Percentiles rank a stretch among this genome's conserved stretches.
Conservation (phyloP, 2,797 vertebrate genomes). For the Chrosomus eos region DNA sequence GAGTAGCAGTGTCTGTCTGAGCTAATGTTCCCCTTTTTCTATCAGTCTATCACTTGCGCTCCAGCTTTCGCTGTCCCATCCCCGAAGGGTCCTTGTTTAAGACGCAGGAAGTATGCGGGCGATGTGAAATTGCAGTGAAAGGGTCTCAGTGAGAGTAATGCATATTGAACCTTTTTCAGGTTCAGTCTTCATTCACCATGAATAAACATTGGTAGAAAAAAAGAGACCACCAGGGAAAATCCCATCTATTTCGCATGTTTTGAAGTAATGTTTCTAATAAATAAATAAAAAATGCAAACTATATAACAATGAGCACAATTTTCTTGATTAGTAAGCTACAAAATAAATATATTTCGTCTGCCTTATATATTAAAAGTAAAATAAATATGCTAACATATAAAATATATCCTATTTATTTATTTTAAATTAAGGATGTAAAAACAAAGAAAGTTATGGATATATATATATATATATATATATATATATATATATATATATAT, state of each 20-base stretch:
- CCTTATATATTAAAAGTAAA: background rate
- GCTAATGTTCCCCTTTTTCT: constrained; percentile 20
- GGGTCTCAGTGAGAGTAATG: constrained; percentile 17
- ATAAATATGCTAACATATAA: background rate
- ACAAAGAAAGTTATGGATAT: too few species aligned
- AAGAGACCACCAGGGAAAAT: background rate
- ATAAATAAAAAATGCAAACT: background rate
- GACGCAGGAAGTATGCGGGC: background rate
- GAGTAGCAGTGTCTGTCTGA: background rate
- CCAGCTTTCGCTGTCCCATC: background rate
- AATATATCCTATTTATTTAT: background rate
- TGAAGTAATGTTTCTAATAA: background rate
- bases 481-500: too few species aligned
- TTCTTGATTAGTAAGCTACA: too few species aligned
- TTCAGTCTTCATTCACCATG: background rate
- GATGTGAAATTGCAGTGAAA: constrained; percentile 33
- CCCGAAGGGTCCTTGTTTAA: constrained; percentile 5
- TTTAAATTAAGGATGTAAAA: too few species aligned
- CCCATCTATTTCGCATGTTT: background rate
- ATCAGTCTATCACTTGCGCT: constrained; percentile 8
- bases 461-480: too few species aligned
- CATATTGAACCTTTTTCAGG: background rate
- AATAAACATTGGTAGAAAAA: background rate
- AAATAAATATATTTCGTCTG: background rate
- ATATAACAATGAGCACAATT: too few species aligned